Conservation (phyloP, 2,797 vertebrate genomes). For the Aulostomus chinensis region DNA sequence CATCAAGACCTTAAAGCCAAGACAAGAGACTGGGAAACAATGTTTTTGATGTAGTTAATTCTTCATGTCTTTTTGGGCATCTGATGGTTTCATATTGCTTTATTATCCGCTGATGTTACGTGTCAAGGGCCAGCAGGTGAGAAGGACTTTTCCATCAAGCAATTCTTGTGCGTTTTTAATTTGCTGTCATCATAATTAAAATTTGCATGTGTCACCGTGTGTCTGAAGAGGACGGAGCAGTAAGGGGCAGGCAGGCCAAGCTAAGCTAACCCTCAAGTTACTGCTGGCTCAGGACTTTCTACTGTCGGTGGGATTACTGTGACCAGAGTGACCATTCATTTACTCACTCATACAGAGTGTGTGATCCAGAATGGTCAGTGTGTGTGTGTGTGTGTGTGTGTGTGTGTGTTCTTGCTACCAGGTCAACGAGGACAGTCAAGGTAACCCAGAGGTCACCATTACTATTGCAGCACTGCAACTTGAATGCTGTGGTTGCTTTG, state of each 20-base stretch:
- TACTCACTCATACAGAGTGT: slow-evolving; percentile 25
- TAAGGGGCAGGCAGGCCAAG: slow-evolving; percentile 19
- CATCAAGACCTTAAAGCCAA: not conserved
- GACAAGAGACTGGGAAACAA: not conserved
- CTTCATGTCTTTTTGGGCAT: no score
- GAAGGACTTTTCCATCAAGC: no score
- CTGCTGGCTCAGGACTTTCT: slow-evolving; percentile 68
- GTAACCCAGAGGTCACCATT: slow-evolving; percentile 33
- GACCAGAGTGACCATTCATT: slow-evolving; percentile 49
- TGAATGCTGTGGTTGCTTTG: not conserved
- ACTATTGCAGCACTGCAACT: not conserved
- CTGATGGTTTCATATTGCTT: no score
- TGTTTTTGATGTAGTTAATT: no score
- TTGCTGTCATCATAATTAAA: no score
- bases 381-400: slow-evolving; percentile 3
- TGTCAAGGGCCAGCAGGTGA: no score
- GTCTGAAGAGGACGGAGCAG: slow-evolving; percentile 1
- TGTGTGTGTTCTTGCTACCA: slow-evolving; percentile 9
- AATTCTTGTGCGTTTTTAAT: no score
- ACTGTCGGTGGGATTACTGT: slow-evolving; percentile 65
- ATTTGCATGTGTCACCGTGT: not conserved
- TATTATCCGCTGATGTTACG: no score
- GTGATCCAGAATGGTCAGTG: slow-evolving; percentile 56
- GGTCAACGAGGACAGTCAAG: slow-evolving; percentile 43
- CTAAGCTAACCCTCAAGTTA: slow-evolving; percentile 53